Evolutionary conservation across 2,888 invertebrate genomes (phyloP).

Genomic region (Phyllotreta cruciferae): DNA sequence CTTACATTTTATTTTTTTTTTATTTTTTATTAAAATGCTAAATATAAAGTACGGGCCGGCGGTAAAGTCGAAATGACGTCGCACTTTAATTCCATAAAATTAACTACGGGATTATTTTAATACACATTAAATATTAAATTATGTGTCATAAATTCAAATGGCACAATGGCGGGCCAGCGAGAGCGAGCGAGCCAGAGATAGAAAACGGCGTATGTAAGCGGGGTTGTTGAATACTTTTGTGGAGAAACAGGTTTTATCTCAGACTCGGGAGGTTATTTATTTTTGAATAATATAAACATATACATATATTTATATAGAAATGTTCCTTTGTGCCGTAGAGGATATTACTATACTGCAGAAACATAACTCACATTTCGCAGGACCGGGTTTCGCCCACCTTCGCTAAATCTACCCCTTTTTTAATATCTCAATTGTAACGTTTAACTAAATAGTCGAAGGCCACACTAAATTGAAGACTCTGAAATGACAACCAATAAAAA

Average conservation of each 20-base stretch:
- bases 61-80: slow-evolving; percentile 32
- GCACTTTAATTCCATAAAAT: slow-evolving; percentile 41
- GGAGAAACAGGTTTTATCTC: slow-evolving; percentile 51
- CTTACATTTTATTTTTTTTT: slow-evolving; percentile 5
- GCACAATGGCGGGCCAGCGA: slow-evolving; percentile 43
- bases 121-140: slow-evolving; percentile 50
- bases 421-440: not conserved
- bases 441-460: not conserved
- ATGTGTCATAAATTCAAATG: slow-evolving; percentile 49
- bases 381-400: slow-evolving; percentile 6
- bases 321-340: slow-evolving; percentile 45
- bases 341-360: slow-evolving; percentile 45
- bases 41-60: slow-evolving; percentile 24
- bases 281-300: slow-evolving; percentile 54
- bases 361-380: slow-evolving; percentile 42
- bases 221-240: slow-evolving; percentile 48
- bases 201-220: slow-evolving; percentile 41
- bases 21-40: slow-evolving; percentile 20
- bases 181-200: slow-evolving; percentile 20
- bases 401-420: not conserved
- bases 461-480: too few relatives aligned
- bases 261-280: slow-evolving; percentile 48
- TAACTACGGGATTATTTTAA: slow-evolving; percentile 46
- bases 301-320: slow-evolving; percentile 52
- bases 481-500: too few relatives aligned